Conservation (phyloP, 30 jellyfish, hydroid and myxozoan species). For the Sanderia malayensis region DNA sequence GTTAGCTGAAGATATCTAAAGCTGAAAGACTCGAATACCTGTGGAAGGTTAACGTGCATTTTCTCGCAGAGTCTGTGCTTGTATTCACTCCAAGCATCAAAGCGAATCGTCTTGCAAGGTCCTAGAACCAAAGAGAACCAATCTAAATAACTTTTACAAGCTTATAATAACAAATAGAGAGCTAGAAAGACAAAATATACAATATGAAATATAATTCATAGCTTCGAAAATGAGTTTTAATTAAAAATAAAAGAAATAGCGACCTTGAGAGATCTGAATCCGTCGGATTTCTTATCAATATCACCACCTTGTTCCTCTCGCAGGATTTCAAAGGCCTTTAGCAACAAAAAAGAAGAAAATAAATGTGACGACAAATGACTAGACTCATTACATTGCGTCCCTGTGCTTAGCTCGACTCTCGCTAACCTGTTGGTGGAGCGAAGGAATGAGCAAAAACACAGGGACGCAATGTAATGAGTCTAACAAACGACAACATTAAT, state of each 20-base stretch:
- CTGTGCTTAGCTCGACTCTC: too few relatives aligned
- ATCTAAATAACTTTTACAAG: neutral
- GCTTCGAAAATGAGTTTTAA: too few relatives aligned
- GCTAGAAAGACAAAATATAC: neutral
- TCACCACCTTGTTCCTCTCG: conserved; percentile 77
- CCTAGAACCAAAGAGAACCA: conserved; percentile 44
- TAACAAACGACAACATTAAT: too few relatives aligned
- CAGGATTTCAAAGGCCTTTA: conserved; percentile 80
- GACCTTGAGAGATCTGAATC: conserved; percentile 62
- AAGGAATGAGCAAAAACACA: too few relatives aligned
- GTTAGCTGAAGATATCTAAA: neutral
- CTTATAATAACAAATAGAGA: neutral
- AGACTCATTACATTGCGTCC: too few relatives aligned
- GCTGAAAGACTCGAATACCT: conserved; percentile 42
- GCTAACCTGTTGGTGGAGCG: too few relatives aligned
- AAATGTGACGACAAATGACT: too few relatives aligned
- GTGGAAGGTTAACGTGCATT: conserved; percentile 83
- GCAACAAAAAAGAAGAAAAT: too few relatives aligned
- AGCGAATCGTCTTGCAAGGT: conserved; percentile 84
- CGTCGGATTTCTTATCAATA: conserved; percentile 57
- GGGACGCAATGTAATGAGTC: too few relatives aligned
- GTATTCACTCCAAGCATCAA: conserved; percentile 81
- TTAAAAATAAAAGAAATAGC: too few relatives aligned
- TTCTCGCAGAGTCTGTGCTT: conserved; percentile 67
- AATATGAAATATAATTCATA: neutral